Conservation (phyloP, 2,797 vertebrate genomes). For the Atherinosoma microstoma region DNA sequence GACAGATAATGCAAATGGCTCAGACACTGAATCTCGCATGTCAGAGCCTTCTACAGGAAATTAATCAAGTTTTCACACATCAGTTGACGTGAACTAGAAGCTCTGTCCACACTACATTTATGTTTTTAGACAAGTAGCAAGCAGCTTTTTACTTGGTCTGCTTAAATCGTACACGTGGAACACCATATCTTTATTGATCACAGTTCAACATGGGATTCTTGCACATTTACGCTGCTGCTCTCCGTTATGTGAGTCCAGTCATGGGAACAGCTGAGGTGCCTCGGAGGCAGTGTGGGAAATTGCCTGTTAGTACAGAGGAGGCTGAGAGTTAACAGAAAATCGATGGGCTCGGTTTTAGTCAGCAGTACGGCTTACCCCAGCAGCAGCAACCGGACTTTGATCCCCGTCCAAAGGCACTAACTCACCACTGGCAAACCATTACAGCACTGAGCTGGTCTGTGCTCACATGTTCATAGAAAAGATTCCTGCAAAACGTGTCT, state of each 20-base stretch:
- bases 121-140: neutral
- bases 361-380: slow-evolving; percentile 53
- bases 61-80: slow-evolving; percentile 7
- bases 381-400: slow-evolving; percentile 65
- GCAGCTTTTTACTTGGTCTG: neutral
- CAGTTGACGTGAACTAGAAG: slow-evolving; percentile 1
- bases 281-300: slow-evolving; percentile 57
- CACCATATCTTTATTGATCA: slow-evolving; percentile 4
- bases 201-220: neutral
- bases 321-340: slow-evolving; percentile 72
- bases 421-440: slow-evolving; percentile 40
- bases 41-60: slow-evolving; percentile 2
- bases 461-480: slow-evolving; percentile 17
- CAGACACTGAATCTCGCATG: slow-evolving; percentile 30
- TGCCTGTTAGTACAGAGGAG: slow-evolving; percentile 47
- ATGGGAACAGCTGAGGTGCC: slow-evolving; percentile 37
- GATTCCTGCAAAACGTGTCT: slow-evolving; percentile 15
- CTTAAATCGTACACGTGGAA: slow-evolving; percentile 4
- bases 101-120: slow-evolving; percentile 1
- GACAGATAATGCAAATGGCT: slow-evolving; percentile 18
- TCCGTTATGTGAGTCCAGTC: slow-evolving; percentile 24
- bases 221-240: slow-evolving; percentile 14
- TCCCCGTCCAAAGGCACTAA: slow-evolving; percentile 63
- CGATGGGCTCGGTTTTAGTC: slow-evolving; percentile 61
- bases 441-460: slow-evolving; percentile 35